phyloP scores from a whole-genome alignment of 2,113 vertebrate genomes.

The Eira barbara region DNA sequence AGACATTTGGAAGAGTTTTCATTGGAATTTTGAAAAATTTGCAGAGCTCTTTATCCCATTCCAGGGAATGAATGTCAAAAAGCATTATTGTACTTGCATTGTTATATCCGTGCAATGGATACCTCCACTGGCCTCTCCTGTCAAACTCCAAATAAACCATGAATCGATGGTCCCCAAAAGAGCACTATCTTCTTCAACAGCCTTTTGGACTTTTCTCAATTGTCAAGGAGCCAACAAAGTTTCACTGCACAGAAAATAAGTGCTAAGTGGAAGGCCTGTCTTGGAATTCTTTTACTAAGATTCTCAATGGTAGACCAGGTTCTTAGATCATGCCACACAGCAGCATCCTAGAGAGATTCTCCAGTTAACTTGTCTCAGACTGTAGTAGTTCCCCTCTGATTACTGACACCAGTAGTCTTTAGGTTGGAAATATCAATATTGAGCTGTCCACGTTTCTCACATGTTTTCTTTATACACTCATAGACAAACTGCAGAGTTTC shows the following conservation, averaged over 20 bases:
- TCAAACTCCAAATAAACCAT: slow-evolving; percentile 98
- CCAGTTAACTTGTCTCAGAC: slow-evolving; percentile 95
- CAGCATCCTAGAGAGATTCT: slow-evolving; percentile 93
- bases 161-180: slow-evolving; percentile 96
- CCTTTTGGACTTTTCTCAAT: slow-evolving; percentile 86
- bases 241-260: slow-evolving; percentile 98
- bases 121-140: slow-evolving; percentile 91
- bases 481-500: slow-evolving; percentile 94
- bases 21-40: slow-evolving; percentile 95
- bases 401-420: slow-evolving; percentile 96
- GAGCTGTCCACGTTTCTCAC: slow-evolving; percentile 91
- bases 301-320: slow-evolving; percentile 93
- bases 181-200: slow-evolving; percentile 86
- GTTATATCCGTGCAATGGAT: slow-evolving; percentile 96
- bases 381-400: slow-evolving; percentile 95
- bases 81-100: slow-evolving; percentile 97
- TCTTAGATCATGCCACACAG: slow-evolving; percentile 95
- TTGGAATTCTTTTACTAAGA: slow-evolving; percentile 91
- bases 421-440: slow-evolving; percentile 90
- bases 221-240: slow-evolving; percentile 95
- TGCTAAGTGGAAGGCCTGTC: slow-evolving; percentile 96
- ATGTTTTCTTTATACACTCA: slow-evolving; percentile 94
- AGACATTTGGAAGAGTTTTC: slow-evolving; percentile 92
- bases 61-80: slow-evolving; percentile 95
- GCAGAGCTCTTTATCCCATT: slow-evolving; percentile 97